A percentile compares a stretch with the other conserved stretches of the same genome.
These are phyloP conservation scores for Scomber colias DNA, from an alignment of 2,113 vertebrate species.

Conservation along the genomic window DNA sequence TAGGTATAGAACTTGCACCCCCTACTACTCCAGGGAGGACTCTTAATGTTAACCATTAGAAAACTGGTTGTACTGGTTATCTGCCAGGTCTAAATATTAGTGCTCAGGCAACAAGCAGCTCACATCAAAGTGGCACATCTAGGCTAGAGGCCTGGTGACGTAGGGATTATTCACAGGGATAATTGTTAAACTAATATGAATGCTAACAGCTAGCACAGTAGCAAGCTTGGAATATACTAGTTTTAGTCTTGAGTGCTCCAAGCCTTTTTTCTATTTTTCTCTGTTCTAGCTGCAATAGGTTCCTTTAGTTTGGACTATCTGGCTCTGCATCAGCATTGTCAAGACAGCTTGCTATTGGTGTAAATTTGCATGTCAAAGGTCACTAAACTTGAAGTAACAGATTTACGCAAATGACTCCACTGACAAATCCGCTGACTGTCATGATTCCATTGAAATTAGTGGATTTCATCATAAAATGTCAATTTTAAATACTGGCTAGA, in stretches of 20 bases:
- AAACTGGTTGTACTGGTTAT: not conserved
- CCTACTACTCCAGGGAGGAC: not conserved
- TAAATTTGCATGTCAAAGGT: not conserved
- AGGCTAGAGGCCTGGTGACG: too few relatives aligned
- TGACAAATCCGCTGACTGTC: not conserved
- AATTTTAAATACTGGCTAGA: not conserved
- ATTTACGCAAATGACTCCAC: not conserved
- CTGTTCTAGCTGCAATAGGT: not conserved
- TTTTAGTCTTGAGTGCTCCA: not conserved
- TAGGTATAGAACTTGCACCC: not conserved
- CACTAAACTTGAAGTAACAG: not conserved
- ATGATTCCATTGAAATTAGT: not conserved
- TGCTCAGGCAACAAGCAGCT: not conserved
- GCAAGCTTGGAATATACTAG: not conserved
- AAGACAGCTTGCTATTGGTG: too few relatives aligned
- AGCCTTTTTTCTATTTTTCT: not conserved
- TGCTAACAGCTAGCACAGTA: not conserved
- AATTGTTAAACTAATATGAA: not conserved
- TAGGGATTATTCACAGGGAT: not conserved
- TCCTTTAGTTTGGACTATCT: too few relatives aligned
- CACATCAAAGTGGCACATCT: not conserved
- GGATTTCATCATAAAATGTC: not conserved
- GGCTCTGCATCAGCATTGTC: too few relatives aligned
- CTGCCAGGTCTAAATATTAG: not conserved
- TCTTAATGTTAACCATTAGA: constrained; percentile 4